Evolutionary conservation across 2,888 invertebrate genomes (phyloP).

Genomic region (Dasysyrphus tricinctus): DNA sequence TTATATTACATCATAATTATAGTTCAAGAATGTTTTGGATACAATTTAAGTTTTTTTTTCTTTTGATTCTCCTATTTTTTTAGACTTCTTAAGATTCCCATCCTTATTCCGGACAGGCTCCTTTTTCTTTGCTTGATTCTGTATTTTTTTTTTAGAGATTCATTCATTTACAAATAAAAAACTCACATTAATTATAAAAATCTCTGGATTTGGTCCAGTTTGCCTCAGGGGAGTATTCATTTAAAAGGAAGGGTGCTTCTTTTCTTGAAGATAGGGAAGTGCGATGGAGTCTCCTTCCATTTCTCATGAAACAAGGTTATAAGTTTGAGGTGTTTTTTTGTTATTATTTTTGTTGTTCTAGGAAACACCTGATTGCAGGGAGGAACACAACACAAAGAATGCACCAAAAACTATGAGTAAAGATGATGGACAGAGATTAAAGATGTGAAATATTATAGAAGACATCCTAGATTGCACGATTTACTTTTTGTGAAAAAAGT

Average conservation of each 20-base stretch:
- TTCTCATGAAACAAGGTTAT: conserved; percentile 31
- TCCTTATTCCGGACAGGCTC: conserved; percentile 46
- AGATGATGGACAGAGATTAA: conserved; percentile 63
- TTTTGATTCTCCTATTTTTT: neutral
- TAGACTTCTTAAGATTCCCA: conserved; percentile 42
- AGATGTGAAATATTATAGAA: conserved; percentile 31
- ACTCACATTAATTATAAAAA: conserved; percentile 68
- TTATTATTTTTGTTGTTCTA: conserved; percentile 38
- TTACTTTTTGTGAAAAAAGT: conserved; percentile 43
- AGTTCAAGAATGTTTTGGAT: conserved; percentile 49
- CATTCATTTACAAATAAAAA: conserved; percentile 38
- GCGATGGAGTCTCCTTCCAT: conserved; percentile 26
- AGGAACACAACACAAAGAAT: conserved; percentile 57
- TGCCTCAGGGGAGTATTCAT: conserved; percentile 9
- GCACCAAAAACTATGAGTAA: conserved; percentile 21
- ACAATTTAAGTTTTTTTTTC: conserved; percentile 24
- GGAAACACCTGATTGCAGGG: conserved; percentile 71
- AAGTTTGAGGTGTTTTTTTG: conserved; percentile 16
- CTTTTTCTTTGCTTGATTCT: conserved; percentile 1
- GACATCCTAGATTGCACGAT: conserved; percentile 32
- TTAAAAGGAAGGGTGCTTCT: conserved; percentile 17
- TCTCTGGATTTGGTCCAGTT: conserved; percentile 56
- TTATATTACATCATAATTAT: conserved; percentile 59
- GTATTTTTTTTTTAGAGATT: conserved; percentile 20
- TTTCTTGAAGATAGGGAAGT: neutral